Percentiles rank a stretch among this genome's conserved stretches.
Conservation (phyloP, 1,140 invertebrate species). For the Bombus sibiricus region DNA sequence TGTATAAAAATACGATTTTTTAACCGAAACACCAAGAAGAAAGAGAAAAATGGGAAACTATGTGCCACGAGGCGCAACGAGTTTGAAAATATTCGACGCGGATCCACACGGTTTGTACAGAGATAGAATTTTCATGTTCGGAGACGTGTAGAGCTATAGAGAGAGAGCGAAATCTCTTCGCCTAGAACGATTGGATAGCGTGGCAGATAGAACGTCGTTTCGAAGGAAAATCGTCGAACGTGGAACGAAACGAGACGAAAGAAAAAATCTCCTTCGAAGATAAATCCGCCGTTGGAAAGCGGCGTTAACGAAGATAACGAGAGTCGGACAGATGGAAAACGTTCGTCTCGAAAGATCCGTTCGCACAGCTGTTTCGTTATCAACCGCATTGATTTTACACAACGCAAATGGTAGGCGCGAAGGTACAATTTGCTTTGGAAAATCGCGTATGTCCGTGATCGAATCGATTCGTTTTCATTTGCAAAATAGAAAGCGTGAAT, state of each 20-base stretch:
- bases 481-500: too few relatives aligned
- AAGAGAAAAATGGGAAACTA: slow-evolving; percentile 1
- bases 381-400: too few relatives aligned
- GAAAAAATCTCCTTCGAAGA: neutral
- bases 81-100: neutral
- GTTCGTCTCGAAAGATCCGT: too few relatives aligned
- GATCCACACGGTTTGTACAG: too few relatives aligned
- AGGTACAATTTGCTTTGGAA: too few relatives aligned
- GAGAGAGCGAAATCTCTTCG: neutral
- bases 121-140: neutral
- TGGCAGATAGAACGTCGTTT: neutral
- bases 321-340: too few relatives aligned
- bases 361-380: too few relatives aligned
- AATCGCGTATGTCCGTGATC: too few relatives aligned
- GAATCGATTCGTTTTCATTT: too few relatives aligned
- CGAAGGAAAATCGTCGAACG: neutral
- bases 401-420: too few relatives aligned
- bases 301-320: slow-evolving; percentile 20
- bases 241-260: neutral
- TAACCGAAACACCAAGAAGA: neutral
- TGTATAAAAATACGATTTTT: slow-evolving; percentile 36
- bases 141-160: neutral
- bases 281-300: neutral
- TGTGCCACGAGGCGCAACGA: slow-evolving; percentile 24
- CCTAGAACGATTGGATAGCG: neutral